A percentile compares a stretch with the other conserved stretches of the same genome.
These are phyloP conservation scores for fruit fly (Drosophila melanogaster) DNA, from an alignment of 1,140 invertebrate species.

Conservation along the genomic window Release_6_plus_ISO1_MT NT_037436.4:16041501-16042000, in stretches of 20 bases:
- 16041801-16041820: slow-evolving; percentile 57
- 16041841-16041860: slow-evolving; percentile 5
- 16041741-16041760: slow-evolving; percentile 30
- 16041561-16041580: slow-evolving; percentile 43
- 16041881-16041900: slow-evolving; percentile 32
- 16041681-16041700: slow-evolving; percentile 54
- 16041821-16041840: slow-evolving; percentile 9
- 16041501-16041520: slow-evolving; percentile 59
- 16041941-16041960: background rate
- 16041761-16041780: no score
- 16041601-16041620: slow-evolving; percentile 35
- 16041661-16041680: slow-evolving; percentile 77
- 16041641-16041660: slow-evolving; percentile 64
- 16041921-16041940: slow-evolving; percentile 51
- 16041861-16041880: slow-evolving; percentile 22
- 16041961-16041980: slow-evolving; percentile 22
- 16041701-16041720: slow-evolving; percentile 17
- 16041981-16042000: slow-evolving; percentile 12
- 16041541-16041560: slow-evolving; percentile 29
- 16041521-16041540: slow-evolving; percentile 5
- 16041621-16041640: slow-evolving; percentile 59
- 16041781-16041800: slow-evolving; percentile 78
- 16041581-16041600: slow-evolving; percentile 65
- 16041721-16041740: slow-evolving; percentile 19
- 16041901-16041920: slow-evolving; percentile 70